phyloP scores from a whole-genome alignment of 2,888 invertebrate genomes.

The Villa cingulata region DNA sequence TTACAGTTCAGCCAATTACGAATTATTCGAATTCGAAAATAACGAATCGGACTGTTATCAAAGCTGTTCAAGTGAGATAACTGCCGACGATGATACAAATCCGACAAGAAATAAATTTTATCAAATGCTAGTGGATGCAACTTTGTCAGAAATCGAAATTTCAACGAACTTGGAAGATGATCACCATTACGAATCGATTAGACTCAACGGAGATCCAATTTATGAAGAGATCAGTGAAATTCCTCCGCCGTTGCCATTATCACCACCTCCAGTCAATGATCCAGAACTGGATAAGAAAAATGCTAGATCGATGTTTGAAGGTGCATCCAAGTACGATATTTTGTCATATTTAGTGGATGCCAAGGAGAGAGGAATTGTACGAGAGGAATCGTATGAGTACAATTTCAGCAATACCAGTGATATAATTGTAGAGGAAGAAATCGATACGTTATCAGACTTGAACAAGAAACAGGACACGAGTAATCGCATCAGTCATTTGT shows the following conservation, averaged over 20 bases:
- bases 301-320: conserved; percentile 56
- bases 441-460: conserved; percentile 45
- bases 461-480: conserved; percentile 43
- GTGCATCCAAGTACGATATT: conserved; percentile 79
- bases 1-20: conserved; percentile 58
- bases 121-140: conserved; percentile 57
- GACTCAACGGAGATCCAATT: conserved; percentile 53
- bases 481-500: conserved; percentile 61
- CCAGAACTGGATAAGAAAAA: conserved; percentile 60
- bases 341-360: conserved; percentile 79
- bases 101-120: conserved; percentile 57
- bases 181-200: conserved; percentile 62
- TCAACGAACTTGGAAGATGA: conserved; percentile 50
- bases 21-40: conserved; percentile 58
- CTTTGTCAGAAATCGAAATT: conserved; percentile 52
- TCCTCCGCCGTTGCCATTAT: conserved; percentile 65
- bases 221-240: conserved; percentile 63
- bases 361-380: conserved; percentile 58
- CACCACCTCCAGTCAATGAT: conserved; percentile 59
- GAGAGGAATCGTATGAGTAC: conserved; percentile 57
- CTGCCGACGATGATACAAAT: conserved; percentile 50
- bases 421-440: conserved; percentile 40
- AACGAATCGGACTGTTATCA: conserved; percentile 55
- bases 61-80: conserved; percentile 50
- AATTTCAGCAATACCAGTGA: conserved; percentile 42